Evolutionary conservation across 2,888 invertebrate genomes (phyloP).

Genomic region (Laothoe populi): DNA sequence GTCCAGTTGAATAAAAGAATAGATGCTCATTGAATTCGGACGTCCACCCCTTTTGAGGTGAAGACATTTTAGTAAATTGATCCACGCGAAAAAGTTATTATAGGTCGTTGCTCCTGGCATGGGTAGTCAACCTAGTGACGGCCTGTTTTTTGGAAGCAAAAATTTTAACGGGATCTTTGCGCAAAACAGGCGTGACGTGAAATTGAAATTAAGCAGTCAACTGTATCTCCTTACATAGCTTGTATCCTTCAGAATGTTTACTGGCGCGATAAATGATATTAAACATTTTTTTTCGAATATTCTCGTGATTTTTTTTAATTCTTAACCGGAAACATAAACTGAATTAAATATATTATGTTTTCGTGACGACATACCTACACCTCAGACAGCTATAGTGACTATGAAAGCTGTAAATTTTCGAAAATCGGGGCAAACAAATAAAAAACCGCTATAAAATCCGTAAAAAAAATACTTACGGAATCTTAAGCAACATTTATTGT

Average conservation of each 20-base stretch:
- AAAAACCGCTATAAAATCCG: too few relatives aligned
- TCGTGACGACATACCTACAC: too few relatives aligned
- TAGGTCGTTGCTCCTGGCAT: neutral
- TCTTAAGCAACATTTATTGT: too few relatives aligned
- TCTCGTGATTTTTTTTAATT: neutral
- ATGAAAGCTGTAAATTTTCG: too few relatives aligned
- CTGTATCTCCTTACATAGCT: conserved; percentile 3
- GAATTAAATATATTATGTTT: too few relatives aligned
- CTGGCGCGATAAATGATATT: neutral
- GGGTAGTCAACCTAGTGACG: neutral
- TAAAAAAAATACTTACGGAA: too few relatives aligned
- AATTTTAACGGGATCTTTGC: conserved; percentile 2
- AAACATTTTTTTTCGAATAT: too few relatives aligned
- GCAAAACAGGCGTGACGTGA: neutral
- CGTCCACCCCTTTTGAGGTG: neutral
- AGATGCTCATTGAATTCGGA: neutral
- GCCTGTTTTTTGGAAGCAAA: neutral
- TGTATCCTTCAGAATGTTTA: neutral
- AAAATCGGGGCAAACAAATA: too few relatives aligned
- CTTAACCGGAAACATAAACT: too few relatives aligned
- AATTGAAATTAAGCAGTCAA: neutral
- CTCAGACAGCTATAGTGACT: too few relatives aligned
- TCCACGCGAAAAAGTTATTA: neutral
- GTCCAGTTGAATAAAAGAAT: too few relatives aligned
- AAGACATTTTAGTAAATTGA: neutral